A percentile compares a stretch with the other conserved stretches of the same genome.
Evolutionary conservation across 2,888 invertebrate genomes (phyloP).

Genomic region (Ernsta delagoae): DNA sequence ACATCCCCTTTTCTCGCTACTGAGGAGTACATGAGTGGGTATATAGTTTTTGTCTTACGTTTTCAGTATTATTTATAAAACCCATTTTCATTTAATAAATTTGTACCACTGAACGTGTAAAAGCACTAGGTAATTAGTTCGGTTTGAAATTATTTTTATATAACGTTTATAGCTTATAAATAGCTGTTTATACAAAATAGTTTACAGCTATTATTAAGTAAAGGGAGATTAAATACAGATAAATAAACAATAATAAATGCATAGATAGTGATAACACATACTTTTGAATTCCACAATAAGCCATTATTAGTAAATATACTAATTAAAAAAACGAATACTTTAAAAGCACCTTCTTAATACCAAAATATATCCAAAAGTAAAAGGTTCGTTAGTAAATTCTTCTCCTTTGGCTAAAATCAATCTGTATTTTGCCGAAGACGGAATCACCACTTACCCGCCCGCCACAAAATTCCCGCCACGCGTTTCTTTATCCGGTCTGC

Average conservation of each 20-base stretch:
- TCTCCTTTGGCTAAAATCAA: slow-evolving; percentile 26
- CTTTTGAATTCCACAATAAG: too few relatives aligned
- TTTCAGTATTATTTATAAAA: slow-evolving; percentile 4
- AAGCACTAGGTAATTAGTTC: background rate
- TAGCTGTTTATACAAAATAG: too few relatives aligned
- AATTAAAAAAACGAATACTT: too few relatives aligned
- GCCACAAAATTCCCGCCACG: slow-evolving; percentile 43
- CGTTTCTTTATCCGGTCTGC: slow-evolving; percentile 48
- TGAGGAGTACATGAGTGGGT: slow-evolving; percentile 11
- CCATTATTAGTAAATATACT: too few relatives aligned
- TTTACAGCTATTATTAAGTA: too few relatives aligned
- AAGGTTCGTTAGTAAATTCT: slow-evolving; percentile 26
- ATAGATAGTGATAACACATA: too few relatives aligned
- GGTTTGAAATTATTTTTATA: background rate
- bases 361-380: slow-evolving; percentile 9
- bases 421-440: slow-evolving; percentile 37
- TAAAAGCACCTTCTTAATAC: background rate
- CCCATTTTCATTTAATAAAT: slow-evolving; percentile 19
- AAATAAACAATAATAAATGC: too few relatives aligned
- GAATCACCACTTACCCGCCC: slow-evolving; percentile 40
- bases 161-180: background rate
- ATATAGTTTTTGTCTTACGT: slow-evolving; percentile 16
- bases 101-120: background rate
- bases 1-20: slow-evolving; percentile 43
- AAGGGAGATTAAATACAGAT: too few relatives aligned